phyloP scores from a whole-genome alignment of 2,888 invertebrate species.

The Polymixis flavicincta region DNA sequence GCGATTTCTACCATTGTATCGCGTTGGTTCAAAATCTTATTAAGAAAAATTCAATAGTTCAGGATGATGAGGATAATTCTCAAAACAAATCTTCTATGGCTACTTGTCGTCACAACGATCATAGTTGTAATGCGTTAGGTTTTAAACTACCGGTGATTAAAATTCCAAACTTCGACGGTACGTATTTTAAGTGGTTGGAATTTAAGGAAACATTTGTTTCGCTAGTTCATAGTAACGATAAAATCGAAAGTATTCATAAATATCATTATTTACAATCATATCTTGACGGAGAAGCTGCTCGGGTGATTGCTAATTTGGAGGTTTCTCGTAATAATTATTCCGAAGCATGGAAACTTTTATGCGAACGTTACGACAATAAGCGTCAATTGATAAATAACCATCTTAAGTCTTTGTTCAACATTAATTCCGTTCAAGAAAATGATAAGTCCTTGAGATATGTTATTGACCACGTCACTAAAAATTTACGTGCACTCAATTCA shows the following conservation, averaged over 20 bases:
- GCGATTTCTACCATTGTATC: constrained; percentile 12
- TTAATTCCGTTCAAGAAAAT: constrained; percentile 5
- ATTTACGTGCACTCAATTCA: constrained; percentile 2
- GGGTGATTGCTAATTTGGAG: background rate
- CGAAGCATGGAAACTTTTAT: constrained; percentile 11
- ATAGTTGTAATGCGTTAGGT: constrained; percentile 1
- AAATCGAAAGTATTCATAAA: constrained; percentile 6
- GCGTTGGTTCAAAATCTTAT: background rate
- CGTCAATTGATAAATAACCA: constrained; percentile 10
- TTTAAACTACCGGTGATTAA: constrained; percentile 10
- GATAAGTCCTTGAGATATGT: constrained; percentile 4
- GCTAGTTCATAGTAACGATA: background rate
- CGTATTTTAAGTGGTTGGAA: constrained; percentile 10
- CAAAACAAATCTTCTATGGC: background rate
- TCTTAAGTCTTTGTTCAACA: no score
- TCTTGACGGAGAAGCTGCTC: background rate
- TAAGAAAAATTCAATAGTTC: background rate
- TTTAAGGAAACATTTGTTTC: constrained; percentile 9
- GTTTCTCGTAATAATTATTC: background rate
- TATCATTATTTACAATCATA: constrained; percentile 8
- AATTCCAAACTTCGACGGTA: constrained; percentile 7
- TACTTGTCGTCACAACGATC: background rate
- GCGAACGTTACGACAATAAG: constrained; percentile 6
- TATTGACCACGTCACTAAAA: constrained; percentile 6
- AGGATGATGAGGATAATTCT: background rate